Percentiles rank a stretch among this genome's conserved stretches.
Evolutionary conservation across 2,113 vertebrate species (phyloP).

Genomic region (Podarcis cretensis): DNA sequence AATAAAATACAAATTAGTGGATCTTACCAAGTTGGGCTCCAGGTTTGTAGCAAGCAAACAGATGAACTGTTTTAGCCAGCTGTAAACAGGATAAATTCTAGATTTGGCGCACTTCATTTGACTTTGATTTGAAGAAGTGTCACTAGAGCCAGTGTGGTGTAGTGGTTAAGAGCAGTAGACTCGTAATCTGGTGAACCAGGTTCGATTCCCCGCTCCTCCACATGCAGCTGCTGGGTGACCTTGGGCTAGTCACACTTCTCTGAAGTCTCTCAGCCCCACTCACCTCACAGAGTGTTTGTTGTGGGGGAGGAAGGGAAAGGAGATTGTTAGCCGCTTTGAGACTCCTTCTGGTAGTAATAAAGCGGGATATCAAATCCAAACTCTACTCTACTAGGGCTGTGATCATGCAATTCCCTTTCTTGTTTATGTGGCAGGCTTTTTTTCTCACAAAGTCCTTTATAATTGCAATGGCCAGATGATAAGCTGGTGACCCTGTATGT

Average conservation of each 20-base stretch:
- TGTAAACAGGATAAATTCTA: slow-evolving; percentile 54
- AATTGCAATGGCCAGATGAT: background rate
- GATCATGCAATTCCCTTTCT: background rate
- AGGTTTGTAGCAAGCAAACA: slow-evolving; percentile 50
- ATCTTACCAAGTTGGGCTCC: slow-evolving; percentile 54
- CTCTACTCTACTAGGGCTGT: background rate
- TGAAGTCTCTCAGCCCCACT: no score
- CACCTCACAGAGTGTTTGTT: no score
- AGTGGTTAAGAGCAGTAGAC: no score
- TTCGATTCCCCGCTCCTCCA: no score
- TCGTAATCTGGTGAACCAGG: no score
- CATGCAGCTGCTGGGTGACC: no score
- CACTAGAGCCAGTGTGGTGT: background rate
- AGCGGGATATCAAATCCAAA: no score
- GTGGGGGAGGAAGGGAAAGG: no score
- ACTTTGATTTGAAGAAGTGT: slow-evolving; percentile 36
- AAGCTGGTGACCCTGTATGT: background rate
- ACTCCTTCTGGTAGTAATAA: no score
- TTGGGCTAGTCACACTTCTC: no score
- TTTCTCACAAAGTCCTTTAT: background rate
- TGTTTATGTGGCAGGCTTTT: background rate
- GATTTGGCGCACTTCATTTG: slow-evolving; percentile 45
- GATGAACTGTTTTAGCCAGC: slow-evolving; percentile 39
- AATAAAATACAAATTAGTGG: slow-evolving; percentile 69
- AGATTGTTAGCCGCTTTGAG: no score